phyloP scores from a whole-genome alignment of 2,888 invertebrate genomes.

The Agrotis puta region DNA sequence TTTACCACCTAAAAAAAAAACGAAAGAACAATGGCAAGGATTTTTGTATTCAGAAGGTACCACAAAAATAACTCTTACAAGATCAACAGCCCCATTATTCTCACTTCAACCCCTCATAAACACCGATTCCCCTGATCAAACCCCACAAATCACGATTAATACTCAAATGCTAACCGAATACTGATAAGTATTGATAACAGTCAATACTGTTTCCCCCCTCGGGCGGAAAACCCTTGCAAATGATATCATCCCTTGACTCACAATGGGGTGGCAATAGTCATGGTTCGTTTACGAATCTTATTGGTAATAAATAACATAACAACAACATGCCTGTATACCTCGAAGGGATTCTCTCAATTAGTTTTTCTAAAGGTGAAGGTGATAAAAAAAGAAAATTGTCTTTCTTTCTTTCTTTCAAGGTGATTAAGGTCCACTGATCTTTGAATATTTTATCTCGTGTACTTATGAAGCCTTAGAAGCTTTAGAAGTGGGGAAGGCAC shows the following conservation, averaged over 20 bases:
- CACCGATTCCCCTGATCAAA: conserved; percentile 2
- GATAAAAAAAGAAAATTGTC: too few species aligned
- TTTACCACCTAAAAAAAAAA: too few species aligned
- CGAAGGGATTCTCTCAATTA: too few species aligned
- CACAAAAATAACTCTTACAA: neutral
- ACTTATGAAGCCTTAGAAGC: too few species aligned
- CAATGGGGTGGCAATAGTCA: conserved; percentile 16
- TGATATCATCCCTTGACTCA: conserved; percentile 13
- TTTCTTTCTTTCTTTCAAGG: too few species aligned
- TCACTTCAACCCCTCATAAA: conserved; percentile 29
- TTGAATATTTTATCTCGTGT: too few species aligned
- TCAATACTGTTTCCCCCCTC: conserved; percentile 13
- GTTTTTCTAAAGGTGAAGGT: too few species aligned
- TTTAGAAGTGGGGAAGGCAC: too few species aligned
- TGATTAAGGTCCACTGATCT: too few species aligned
- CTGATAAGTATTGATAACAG: conserved; percentile 34
- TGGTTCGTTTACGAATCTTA: neutral
- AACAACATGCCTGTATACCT: rapidly evolving
- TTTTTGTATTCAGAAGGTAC: neutral
- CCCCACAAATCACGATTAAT: conserved; percentile 48
- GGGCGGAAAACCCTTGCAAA: neutral
- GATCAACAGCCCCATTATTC: conserved; percentile 21
- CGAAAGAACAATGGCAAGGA: neutral
- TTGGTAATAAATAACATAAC: conserved; percentile 1
- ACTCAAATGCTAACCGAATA: conserved; percentile 38